These are phyloP conservation scores for Micromesistius poutassou DNA, from an alignment of 2,797 vertebrate genomes.

Conservation along the genomic window DNA sequence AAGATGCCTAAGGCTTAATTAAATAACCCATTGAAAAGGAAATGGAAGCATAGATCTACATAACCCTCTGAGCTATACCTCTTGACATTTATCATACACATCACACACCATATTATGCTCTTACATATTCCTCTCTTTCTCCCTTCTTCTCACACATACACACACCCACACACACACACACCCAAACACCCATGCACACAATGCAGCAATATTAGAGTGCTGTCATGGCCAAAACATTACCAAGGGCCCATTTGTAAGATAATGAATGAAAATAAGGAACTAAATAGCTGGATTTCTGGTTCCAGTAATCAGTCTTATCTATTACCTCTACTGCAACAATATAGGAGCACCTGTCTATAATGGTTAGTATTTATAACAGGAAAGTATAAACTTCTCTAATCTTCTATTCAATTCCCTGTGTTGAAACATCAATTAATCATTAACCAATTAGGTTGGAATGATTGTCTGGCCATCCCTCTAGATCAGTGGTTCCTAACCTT, in stretches of 20 bases:
- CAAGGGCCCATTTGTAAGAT: neutral
- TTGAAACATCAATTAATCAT: neutral
- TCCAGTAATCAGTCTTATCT: neutral
- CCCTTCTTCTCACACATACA: neutral
- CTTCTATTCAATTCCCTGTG: neutral
- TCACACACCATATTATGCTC: too few species aligned
- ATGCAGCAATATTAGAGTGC: too few species aligned
- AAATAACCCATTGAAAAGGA: neutral
- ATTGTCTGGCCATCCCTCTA: neutral
- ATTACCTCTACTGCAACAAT: neutral
- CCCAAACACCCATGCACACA: too few species aligned
- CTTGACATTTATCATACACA: neutral
- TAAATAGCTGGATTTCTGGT: neutral
- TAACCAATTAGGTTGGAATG: neutral
- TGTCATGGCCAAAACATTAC: neutral
- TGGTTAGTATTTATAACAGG: neutral
- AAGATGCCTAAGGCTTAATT: neutral
- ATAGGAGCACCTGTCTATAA: neutral
- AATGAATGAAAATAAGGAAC: neutral
- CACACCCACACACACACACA: neutral
- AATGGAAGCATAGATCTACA: constrained; percentile 3
- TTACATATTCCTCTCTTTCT: neutral
- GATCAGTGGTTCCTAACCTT: neutral
- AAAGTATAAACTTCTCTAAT: neutral
- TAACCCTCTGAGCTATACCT: neutral